Base-by-base conservation (phyloP, 2,113 vertebrate species). In the Vanacampus margaritifer region DNA sequence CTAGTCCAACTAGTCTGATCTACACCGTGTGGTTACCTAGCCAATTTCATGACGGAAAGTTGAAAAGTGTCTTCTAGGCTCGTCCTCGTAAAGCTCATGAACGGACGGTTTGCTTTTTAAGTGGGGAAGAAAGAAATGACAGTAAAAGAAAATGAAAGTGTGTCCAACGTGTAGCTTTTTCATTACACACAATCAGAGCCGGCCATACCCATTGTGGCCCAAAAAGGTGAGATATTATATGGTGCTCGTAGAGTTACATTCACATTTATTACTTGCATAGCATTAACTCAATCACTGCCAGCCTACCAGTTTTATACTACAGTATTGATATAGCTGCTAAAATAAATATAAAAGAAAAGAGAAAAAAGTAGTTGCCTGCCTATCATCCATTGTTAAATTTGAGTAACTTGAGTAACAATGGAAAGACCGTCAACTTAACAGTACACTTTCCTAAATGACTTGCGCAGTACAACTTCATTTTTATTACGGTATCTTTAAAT, bases 91-190 rank as follows among this genome's bases (percentile, higher is more conserved):
- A 88, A 81, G 79, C 72, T 79, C 80, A 73, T 71, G 87, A 78
- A 73, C 72, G 61, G 51, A 66, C 23, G 72, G 77, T 83, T 92
- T 85, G 74, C 88, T 91, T 92, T 88, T 79, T 70, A 79, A 84
- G 81, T 45, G 67, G 75, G 73, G 72, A 81, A 76, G 81, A 86
- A 66, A 86, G 62, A 57, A 76, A 78, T 62, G 26, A 32, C 16
- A 57, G 28, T 32, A 5, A 57, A 57, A 19, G 54, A 32, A 57
- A 57, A 32, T 57, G 13, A 57, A 32, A 32, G 54, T 19, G 54
- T 57, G 14, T 28, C 32, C 14, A 57, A 7, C 6, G 13, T 57
- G 54, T 57, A 3, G 12, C 26, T 32, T 14, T 57, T 57, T 57
- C 54, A 57, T 9, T 17, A 57, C 54, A 32, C 26, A 17, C 26